Base-by-base conservation (phyloP, 2,888 invertebrate species). In the Heterodera filipjevi region DNA sequence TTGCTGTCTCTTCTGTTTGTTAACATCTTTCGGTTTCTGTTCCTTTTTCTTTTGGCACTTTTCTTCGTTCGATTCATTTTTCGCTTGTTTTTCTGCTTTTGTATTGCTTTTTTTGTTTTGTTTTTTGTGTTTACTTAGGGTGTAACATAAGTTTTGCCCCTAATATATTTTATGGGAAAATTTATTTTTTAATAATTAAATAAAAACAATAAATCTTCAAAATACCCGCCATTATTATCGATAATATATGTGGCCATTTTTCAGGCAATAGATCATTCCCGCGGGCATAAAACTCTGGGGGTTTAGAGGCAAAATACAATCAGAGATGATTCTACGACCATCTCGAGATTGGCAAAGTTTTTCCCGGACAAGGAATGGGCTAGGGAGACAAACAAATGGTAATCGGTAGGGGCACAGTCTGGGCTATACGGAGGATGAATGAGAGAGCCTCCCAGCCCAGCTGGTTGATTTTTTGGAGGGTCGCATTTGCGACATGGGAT, bases 371-470 rank as follows among this genome's bases (percentile, higher is more conserved):
- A n/a, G 19, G 44, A 72, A 72, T 72, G 46, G 14, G 72, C 46
- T 35, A 72, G 72, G 39, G 72, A 72, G 35, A 44, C 33, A 72
- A 79, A 79, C 32, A 79, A 59, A 44, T 77, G 59, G 68, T 71
- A 79, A 71, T 79, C 77, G 10, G 53, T 49, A n/a, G 81, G 84
- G 0, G 82, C 81, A 35, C 84, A 39, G 68, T 84, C 81, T 16
- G 82, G 81, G n/a, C 74, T 77, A 72, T 83, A 84, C n/a, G 81
- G 78, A 6, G 78, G 81, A 64, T 84, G 82, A 30, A 77, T 71
- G 33, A 84, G 33, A 84, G 76, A 35, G 81, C 68, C 77, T 82
- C 82, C 84, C 78, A 74, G 72, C 32, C 75, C 68, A 72, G 33
- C 70, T 71, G 66, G 68, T 66, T 27, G 68, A 77, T 35, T 75